Conservation (phyloP, 2,113 vertebrate genomes). For the Archocentrus centrarchus region DNA sequence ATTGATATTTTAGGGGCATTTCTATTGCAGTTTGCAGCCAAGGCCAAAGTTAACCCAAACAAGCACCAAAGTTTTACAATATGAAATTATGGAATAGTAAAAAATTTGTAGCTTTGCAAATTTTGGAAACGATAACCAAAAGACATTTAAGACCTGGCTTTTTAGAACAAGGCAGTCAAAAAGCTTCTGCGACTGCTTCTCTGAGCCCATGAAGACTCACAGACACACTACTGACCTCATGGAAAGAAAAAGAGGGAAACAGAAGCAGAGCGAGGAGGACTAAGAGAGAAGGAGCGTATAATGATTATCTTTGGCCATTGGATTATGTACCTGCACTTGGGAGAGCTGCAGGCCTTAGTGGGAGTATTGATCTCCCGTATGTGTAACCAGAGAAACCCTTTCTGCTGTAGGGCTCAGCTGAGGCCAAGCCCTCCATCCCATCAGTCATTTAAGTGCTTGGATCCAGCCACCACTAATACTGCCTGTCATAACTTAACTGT, state of each 20-base stretch:
- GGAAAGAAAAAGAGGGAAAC: slow-evolving; percentile 25
- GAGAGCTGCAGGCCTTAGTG: slow-evolving; percentile 56
- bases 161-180: slow-evolving; percentile 33
- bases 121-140: slow-evolving; percentile 55
- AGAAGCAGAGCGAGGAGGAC: slow-evolving; percentile 15
- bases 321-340: slow-evolving; percentile 71
- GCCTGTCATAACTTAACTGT: slow-evolving; percentile 59
- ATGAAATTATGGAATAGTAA: slow-evolving; percentile 51
- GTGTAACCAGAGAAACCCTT: slow-evolving; percentile 75
- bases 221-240: slow-evolving; percentile 37
- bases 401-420: slow-evolving; percentile 57
- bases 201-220: slow-evolving; percentile 10
- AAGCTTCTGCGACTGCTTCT: slow-evolving; percentile 1
- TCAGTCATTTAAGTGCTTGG: slow-evolving; percentile 58
- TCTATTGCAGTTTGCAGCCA: neutral
- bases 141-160: slow-evolving; percentile 25
- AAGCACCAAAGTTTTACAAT: slow-evolving; percentile 43
- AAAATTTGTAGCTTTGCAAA: slow-evolving; percentile 38
- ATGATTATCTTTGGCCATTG: slow-evolving; percentile 65
- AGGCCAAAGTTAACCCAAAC: slow-evolving; percentile 7
- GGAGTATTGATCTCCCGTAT: slow-evolving; percentile 71
- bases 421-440: slow-evolving; percentile 62
- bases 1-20: neutral
- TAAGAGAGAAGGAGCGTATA: slow-evolving; percentile 36
- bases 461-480: slow-evolving; percentile 64